These are phyloP conservation scores for Aplocera efformata DNA, from an alignment of 2,888 invertebrate species.

Conservation along the genomic window DNA sequence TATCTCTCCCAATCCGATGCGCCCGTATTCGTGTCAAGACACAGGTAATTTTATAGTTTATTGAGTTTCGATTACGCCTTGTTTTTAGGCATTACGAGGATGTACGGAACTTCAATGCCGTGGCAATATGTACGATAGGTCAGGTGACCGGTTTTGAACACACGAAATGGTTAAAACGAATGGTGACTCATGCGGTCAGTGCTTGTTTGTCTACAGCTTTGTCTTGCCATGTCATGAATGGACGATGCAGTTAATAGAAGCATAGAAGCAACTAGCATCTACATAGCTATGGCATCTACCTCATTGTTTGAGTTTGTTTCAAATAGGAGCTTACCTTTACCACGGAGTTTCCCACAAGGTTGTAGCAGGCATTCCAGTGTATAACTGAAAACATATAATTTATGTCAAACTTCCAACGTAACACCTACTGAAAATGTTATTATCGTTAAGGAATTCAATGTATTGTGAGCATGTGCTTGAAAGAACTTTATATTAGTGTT, in stretches of 20 bases:
- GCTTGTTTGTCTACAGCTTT: slow-evolving; percentile 14
- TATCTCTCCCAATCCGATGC: slow-evolving; percentile 17
- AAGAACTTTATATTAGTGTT: no score
- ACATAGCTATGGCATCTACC: neutral
- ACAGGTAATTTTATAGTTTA: slow-evolving; percentile 9
- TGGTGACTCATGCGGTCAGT: slow-evolving; percentile 37
- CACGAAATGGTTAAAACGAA: slow-evolving; percentile 29
- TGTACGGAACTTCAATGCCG: slow-evolving; percentile 27
- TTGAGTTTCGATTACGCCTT: slow-evolving; percentile 8
- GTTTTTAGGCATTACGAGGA: slow-evolving; percentile 16
- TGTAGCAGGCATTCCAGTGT: slow-evolving; percentile 35
- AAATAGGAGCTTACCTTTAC: slow-evolving; percentile 41
- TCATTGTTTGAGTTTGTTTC: slow-evolving; percentile 1
- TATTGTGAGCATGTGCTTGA: no score
- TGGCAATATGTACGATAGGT: slow-evolving; percentile 44
- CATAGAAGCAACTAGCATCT: slow-evolving; percentile 6
- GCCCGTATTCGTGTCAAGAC: slow-evolving; percentile 8
- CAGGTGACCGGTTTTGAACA: slow-evolving; percentile 40
- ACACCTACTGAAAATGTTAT: no score
- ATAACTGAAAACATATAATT: slow-evolving; percentile 32
- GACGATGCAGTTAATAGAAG: slow-evolving; percentile 14
- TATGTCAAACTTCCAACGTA: slow-evolving; percentile 1
- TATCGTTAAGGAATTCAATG: no score
- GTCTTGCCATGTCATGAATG: slow-evolving; percentile 7
- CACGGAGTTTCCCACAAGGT: slow-evolving; percentile 37